Base-by-base conservation (phyloP, 2,888 invertebrate genomes). In the Synergus gifuensis region DNA sequence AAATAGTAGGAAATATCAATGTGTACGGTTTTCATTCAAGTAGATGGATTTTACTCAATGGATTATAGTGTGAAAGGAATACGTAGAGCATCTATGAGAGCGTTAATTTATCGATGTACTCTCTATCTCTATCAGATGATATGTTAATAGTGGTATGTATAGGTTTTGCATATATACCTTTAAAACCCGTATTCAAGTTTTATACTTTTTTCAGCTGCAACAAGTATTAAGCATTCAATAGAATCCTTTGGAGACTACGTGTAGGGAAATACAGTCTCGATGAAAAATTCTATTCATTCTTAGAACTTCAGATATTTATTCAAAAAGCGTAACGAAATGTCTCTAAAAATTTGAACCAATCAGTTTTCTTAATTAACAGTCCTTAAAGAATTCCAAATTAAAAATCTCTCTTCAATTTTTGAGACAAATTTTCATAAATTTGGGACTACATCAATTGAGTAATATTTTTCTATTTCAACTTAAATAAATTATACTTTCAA, bases 1-100 rank as follows among this genome's bases (percentile, higher is more conserved):
- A 44, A 67, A 67, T 44, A 22, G 4, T 22, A 18, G 44, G 12
- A 67, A 22, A 67, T 67, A 22, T 46, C 67, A 67, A 67, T 67
- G 67, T 12, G 28, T 49, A 16, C 0, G 49, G 1, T 49, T 49
- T 49, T 62, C 28, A 62, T 62, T 62, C 1, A 67, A 46, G 7
- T 1, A 28, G 22, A 46, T 16, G 49, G 16, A 49, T 49, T 5
- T 49, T 46, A 67, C 67, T 67, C 46, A 46, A 67, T 14, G 12
- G 46, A 46, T 22, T 44, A 8, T n/a, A 18, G 12, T 22, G 44
- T 42, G 5, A 67, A 67, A 4, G 44, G 42, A 44, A 22, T 67
- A 67, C 22, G 46, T 46, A 14, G 46, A 67, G 22, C 8, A 14
- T 22, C 18, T 42, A 18, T 22, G n/a, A 40, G 66, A 40, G 66